Evolutionary conservation across 2,113 vertebrate species (phyloP).

Genomic region (Spheniscus mendiculus): DNA sequence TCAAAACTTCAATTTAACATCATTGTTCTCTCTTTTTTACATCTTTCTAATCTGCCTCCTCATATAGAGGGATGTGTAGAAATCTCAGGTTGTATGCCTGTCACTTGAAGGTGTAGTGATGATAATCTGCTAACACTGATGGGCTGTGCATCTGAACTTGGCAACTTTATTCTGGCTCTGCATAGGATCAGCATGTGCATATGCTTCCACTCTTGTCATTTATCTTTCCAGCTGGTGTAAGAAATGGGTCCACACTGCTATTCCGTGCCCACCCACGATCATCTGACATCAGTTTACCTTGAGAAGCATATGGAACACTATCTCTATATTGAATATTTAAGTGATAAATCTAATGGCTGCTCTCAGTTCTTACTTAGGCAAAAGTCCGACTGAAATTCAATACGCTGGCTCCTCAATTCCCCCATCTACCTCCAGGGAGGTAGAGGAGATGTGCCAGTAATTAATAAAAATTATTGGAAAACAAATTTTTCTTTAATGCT

Average conservation of each 20-base stretch:
- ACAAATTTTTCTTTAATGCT: neutral
- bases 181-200: neutral
- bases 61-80: neutral
- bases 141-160: neutral
- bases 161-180: neutral
- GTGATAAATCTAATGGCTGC: neutral
- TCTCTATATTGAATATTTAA: neutral
- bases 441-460: neutral
- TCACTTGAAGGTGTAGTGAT: neutral
- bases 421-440: neutral
- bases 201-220: neutral
- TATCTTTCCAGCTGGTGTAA: neutral
- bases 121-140: neutral
- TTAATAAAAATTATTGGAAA: slow-evolving; percentile 9
- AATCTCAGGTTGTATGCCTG: neutral
- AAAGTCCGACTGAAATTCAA: neutral
- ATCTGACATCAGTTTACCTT: neutral
- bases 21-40: neutral
- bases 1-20: slow-evolving; percentile 9
- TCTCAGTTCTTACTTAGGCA: neutral
- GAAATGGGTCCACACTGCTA: neutral
- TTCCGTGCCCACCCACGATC: neutral
- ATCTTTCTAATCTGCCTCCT: neutral
- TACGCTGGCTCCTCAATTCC: neutral
- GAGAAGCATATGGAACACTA: neutral